phyloP scores from a whole-genome alignment of 2,888 invertebrate genomes.

The Drosophila neonasuta region DNA sequence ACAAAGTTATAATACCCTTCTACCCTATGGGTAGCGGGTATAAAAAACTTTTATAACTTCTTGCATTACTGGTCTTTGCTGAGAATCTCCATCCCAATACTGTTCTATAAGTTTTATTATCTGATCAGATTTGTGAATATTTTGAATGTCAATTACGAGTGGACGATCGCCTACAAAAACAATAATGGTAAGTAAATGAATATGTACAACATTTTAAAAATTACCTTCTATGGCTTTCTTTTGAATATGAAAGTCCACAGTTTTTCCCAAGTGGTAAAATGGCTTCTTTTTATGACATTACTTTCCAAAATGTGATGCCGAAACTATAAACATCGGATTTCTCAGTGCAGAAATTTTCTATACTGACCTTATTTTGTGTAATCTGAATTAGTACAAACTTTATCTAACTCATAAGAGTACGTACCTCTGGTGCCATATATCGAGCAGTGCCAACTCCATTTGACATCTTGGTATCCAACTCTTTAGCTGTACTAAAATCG shows the following conservation, averaged over 20 bases:
- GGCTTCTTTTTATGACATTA: slow-evolving; percentile 2
- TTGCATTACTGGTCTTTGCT: slow-evolving; percentile 6
- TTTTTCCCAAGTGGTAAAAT: slow-evolving; percentile 6
- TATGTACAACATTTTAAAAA: neutral
- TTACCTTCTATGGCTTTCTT: neutral
- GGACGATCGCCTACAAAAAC: slow-evolving; percentile 7
- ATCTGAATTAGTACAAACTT: neutral
- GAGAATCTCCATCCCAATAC: slow-evolving; percentile 1
- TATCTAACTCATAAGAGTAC: neutral
- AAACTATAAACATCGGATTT: slow-evolving; percentile 4
- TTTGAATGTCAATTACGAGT: neutral
- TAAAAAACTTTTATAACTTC: neutral
- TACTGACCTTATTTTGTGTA: neutral
- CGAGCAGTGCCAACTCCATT: neutral
- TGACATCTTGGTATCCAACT: neutral
- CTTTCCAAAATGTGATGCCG: slow-evolving; percentile 27
- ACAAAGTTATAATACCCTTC: neutral
- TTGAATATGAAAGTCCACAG: neutral
- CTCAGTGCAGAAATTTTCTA: neutral
- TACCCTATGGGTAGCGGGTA: no score
- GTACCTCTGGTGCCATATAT: slow-evolving; percentile 30
- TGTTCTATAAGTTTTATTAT: neutral
- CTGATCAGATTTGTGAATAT: neutral
- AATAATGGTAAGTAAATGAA: neutral
- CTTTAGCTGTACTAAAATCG: neutral